Evolutionary conservation across 1,140 invertebrate species (phyloP).

Genomic region (Carcinoscorpius rotundicauda): DNA sequence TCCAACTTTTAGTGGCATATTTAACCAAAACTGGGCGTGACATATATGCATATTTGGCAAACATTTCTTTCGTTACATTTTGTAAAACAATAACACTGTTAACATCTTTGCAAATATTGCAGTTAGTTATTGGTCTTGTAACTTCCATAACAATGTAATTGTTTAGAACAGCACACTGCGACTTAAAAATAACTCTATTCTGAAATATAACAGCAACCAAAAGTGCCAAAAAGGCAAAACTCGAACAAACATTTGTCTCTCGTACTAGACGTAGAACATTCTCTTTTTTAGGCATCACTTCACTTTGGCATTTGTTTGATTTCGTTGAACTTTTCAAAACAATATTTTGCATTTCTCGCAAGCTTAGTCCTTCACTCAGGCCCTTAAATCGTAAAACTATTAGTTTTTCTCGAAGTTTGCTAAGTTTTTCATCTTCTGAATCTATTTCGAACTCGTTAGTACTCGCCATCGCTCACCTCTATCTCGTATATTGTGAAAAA

Average conservation of each 20-base stretch:
- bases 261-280: no score
- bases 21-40: conserved; percentile 68
- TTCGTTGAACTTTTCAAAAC: no score
- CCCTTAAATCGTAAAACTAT: no score
- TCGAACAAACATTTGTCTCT: neutral
- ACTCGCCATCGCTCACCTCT: no score
- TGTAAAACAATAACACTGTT: conserved; percentile 42
- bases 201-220: neutral
- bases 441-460: no score
- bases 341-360: no score
- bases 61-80: conserved; percentile 52
- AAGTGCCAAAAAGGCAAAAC: neutral
- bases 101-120: conserved; percentile 52
- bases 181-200: neutral
- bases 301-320: no score
- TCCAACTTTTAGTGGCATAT: conserved; percentile 66
- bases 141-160: conserved; percentile 76
- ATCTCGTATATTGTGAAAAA: no score
- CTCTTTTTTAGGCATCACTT: no score
- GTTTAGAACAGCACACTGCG: conserved; percentile 37
- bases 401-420: no score
- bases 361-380: no score
- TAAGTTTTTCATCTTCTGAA: no score
- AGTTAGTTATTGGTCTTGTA: conserved; percentile 65
- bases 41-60: conserved; percentile 52